Evolutionary conservation across 2,888 invertebrate species (phyloP).

Genomic region (Hipparchia sbordonii): DNA sequence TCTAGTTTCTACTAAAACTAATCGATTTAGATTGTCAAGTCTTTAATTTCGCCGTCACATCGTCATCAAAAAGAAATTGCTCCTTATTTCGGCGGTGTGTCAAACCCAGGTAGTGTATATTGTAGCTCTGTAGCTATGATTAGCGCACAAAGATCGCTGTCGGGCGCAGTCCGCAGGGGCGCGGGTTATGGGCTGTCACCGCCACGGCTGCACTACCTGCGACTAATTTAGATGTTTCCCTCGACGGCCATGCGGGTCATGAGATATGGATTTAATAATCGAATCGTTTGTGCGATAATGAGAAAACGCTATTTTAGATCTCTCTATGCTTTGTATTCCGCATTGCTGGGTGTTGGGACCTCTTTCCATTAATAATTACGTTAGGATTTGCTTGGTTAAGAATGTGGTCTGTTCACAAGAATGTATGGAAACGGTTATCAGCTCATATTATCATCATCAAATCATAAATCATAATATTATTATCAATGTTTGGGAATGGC

Average conservation of each 20-base stretch:
- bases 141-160: slow-evolving; percentile 76
- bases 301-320: background rate
- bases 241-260: slow-evolving; percentile 29
- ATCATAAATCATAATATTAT: too few relatives aligned
- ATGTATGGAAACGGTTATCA: too few relatives aligned
- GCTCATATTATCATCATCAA: too few relatives aligned
- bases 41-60: slow-evolving; percentile 49
- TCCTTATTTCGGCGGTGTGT: slow-evolving; percentile 60
- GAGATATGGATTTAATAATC: slow-evolving; percentile 36
- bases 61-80: slow-evolving; percentile 73
- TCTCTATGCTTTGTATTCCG: too few relatives aligned
- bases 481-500: too few relatives aligned
- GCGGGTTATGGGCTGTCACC: slow-evolving; percentile 76
- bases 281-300: slow-evolving; percentile 19
- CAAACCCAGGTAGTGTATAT: slow-evolving; percentile 58
- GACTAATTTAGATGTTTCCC: slow-evolving; percentile 47
- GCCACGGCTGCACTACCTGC: slow-evolving; percentile 60
- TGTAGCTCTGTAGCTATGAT: slow-evolving; percentile 56
- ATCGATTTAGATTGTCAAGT: background rate
- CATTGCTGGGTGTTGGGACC: too few relatives aligned
- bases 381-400: too few relatives aligned
- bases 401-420: too few relatives aligned
- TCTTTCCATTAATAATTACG: too few relatives aligned
- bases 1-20: background rate
- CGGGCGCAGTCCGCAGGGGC: slow-evolving; percentile 58